Evolutionary conservation across 2,797 vertebrate species (phyloP).

Genomic region (Taeniopygia guttata): DNA sequence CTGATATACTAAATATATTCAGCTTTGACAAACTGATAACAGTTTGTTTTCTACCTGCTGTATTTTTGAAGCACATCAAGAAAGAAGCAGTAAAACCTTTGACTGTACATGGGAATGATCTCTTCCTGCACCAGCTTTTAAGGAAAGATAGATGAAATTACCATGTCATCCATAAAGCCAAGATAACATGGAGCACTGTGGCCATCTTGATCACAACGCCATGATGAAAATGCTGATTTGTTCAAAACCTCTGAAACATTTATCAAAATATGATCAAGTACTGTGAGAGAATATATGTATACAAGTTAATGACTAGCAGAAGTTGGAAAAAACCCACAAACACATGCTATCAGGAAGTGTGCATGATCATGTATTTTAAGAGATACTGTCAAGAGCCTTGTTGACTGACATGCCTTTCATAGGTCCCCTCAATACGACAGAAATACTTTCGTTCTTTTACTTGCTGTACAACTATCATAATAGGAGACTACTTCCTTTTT

Average conservation of each 20-base stretch:
- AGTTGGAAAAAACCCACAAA: not conserved
- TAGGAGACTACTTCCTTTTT: not conserved
- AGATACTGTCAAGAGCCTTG: not conserved
- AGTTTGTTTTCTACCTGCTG: not conserved
- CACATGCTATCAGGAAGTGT: not conserved
- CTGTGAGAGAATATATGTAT: not conserved
- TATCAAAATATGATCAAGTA: not conserved
- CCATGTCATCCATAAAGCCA: not conserved
- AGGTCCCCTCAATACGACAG: accelerated
- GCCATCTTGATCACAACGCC: not conserved
- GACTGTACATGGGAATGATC: not conserved
- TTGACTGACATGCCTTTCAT: not conserved
- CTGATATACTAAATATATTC: not conserved
- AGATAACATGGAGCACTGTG: not conserved
- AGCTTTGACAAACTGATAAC: not conserved
- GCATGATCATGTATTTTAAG: not conserved
- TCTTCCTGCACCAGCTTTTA: not conserved
- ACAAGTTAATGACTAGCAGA: not conserved
- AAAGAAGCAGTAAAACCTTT: not conserved
- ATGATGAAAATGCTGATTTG: not conserved
- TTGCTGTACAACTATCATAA: not conserved
- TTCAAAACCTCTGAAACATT: not conserved
- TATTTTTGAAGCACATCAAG: not conserved
- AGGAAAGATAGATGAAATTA: not conserved
- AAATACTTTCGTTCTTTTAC: not conserved